Percentiles rank a stretch among this genome's conserved stretches.
Evolutionary conservation across 2,113 vertebrate species (phyloP).

Genomic region (Nothocercus julius): DNA sequence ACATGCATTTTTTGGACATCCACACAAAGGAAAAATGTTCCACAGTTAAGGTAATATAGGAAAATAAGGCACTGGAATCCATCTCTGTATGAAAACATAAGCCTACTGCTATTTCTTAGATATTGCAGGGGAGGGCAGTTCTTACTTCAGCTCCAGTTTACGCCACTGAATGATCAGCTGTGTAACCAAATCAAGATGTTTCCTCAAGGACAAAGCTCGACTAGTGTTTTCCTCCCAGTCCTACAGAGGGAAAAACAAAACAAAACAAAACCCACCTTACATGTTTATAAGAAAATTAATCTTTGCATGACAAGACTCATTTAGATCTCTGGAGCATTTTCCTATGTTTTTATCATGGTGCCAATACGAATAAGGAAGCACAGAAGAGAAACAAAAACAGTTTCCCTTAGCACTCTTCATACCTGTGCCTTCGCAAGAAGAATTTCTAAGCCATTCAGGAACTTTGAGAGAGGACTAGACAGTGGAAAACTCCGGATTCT

Average conservation of each 20-base stretch:
- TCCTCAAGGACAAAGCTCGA: constrained; percentile 85
- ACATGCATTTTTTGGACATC: not conserved
- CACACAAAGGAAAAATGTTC: not conserved
- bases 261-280: too few relatives aligned
- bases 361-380: not conserved
- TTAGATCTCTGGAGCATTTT: not conserved
- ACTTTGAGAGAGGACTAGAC: constrained; percentile 92
- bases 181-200: constrained; percentile 88
- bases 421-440: constrained; percentile 95
- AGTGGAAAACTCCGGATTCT: constrained; percentile 90
- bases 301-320: not conserved
- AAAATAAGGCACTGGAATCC: not conserved
- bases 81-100: fast-evolving
- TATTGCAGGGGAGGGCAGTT: not conserved
- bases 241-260: constrained; percentile 60
- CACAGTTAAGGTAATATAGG: not conserved
- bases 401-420: not conserved
- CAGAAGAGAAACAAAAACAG: not conserved
- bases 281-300: not conserved
- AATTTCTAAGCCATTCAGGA: constrained; percentile 96
- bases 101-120: not conserved
- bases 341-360: not conserved
- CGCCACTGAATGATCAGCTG: constrained; percentile 95
- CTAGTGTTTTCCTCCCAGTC: constrained; percentile 97
- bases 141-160: constrained; percentile 92